These are phyloP conservation scores for Bilobella aurantiaca DNA, from an alignment of 1,140 invertebrate genomes.

Conservation along the genomic window DNA sequence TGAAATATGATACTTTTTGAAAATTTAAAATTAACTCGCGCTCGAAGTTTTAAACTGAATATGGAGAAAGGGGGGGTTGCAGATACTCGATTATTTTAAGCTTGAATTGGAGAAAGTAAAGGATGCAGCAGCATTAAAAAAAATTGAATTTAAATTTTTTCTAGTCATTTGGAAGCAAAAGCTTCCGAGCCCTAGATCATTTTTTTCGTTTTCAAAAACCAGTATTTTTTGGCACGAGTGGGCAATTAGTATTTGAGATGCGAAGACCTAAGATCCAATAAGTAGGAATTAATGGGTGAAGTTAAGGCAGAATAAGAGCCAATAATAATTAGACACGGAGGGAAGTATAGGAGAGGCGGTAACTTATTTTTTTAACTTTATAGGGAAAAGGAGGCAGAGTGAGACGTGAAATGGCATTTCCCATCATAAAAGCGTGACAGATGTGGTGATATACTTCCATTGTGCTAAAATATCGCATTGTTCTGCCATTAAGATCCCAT, in stretches of 20 bases:
- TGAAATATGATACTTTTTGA: no score
- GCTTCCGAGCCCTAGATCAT: background rate
- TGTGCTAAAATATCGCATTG: conserved; percentile 19
- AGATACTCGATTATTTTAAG: no score
- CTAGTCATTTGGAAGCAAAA: no score
- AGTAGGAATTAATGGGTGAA: conserved; percentile 15
- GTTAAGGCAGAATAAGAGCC: background rate
- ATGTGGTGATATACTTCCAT: conserved; percentile 16
- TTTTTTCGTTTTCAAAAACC: no score
- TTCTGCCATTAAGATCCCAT: conserved; percentile 29
- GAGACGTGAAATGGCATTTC: background rate
- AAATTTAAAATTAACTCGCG: no score
- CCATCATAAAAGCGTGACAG: conserved; percentile 22
- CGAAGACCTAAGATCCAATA: conserved; percentile 1
- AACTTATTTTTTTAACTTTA: background rate
- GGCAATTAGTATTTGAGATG: no score
- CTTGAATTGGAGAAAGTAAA: no score
- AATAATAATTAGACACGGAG: conserved; percentile 4
- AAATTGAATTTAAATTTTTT: no score
- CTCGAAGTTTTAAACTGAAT: no score
- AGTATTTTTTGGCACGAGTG: no score
- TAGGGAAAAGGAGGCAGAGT: background rate
- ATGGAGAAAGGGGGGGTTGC: no score
- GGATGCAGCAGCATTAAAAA: no score
- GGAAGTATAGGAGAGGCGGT: background rate